Percentiles rank a stretch among this genome's conserved stretches.
Evolutionary conservation across 2,797 vertebrate genomes (phyloP).

Genomic region (Dryobates pubescens): DNA sequence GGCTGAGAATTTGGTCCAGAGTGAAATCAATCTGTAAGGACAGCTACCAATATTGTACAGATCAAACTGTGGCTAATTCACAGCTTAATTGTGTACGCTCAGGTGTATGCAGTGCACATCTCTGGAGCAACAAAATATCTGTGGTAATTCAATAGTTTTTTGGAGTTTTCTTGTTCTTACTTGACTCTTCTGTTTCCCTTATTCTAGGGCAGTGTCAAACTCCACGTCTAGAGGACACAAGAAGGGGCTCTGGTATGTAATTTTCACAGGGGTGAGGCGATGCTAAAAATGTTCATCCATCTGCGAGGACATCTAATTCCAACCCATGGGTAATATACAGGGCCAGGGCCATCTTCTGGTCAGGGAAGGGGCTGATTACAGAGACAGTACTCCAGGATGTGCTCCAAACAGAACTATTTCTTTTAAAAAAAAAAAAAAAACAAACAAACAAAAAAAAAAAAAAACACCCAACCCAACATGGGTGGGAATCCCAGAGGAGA

Average conservation of each 20-base stretch:
- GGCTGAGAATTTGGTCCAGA: constrained; percentile 53
- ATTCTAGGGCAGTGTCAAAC: neutral
- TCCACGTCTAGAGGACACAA: neutral
- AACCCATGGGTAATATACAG: neutral
- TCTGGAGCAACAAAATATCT: neutral
- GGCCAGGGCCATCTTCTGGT: neutral
- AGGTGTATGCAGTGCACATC: neutral
- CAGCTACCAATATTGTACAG: constrained; percentile 43
- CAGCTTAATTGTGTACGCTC: constrained; percentile 39
- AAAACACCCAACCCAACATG: neutral
- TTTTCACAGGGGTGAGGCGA: neutral
- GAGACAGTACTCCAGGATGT: neutral
- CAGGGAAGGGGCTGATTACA: neutral
- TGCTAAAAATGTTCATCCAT: neutral
- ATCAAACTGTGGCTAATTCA: constrained; percentile 57
- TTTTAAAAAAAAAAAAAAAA: no score
- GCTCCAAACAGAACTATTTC: neutral
- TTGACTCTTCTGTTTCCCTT: neutral
- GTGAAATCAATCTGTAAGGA: constrained; percentile 62
- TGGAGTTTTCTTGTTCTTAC: neutral
- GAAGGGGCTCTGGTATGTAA: neutral
- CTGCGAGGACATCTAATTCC: neutral
- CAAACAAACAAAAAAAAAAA: no score
- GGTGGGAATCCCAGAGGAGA: neutral
- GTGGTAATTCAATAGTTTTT: neutral